phyloP scores from a whole-genome alignment of 2,888 invertebrate genomes.

The Leptinotarsa peninsularis region DNA sequence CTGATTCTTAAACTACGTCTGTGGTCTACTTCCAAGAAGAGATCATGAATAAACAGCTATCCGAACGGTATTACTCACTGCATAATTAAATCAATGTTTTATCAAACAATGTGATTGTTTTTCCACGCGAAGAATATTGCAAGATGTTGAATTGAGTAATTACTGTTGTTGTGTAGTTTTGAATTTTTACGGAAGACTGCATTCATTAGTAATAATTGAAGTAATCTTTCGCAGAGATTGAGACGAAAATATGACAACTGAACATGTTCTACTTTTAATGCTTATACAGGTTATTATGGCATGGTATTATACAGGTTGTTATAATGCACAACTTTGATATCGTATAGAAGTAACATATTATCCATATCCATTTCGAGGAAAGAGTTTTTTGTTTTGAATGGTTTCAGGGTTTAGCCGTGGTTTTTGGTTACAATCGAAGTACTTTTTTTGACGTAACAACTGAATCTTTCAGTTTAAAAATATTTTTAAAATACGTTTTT shows the following conservation, averaged over 20 bases:
- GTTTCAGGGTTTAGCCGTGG: too few species aligned
- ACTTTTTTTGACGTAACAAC: too few species aligned
- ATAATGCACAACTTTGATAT: too few species aligned
- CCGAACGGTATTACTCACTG: slow-evolving; percentile 35
- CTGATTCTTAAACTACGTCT: slow-evolving; percentile 34
- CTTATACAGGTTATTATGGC: too few species aligned
- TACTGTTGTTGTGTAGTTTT: neutral
- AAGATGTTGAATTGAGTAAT: slow-evolving; percentile 15
- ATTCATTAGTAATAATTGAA: neutral
- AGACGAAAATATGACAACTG: neutral
- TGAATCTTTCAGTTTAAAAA: too few species aligned
- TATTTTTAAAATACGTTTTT: too few species aligned
- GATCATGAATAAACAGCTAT: slow-evolving; percentile 33
- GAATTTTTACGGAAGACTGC: neutral
- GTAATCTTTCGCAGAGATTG: neutral
- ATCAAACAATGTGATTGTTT: slow-evolving; percentile 27
- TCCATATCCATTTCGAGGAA: too few species aligned
- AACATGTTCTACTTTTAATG: neutral
- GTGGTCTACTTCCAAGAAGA: slow-evolving; percentile 36
- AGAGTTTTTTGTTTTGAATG: too few species aligned
- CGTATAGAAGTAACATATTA: too few species aligned
- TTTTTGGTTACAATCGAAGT: too few species aligned
- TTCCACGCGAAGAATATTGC: slow-evolving; percentile 12
- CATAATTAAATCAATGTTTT: slow-evolving; percentile 27
- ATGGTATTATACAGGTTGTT: too few species aligned